Evolutionary conservation across 2,113 vertebrate species (phyloP).

Genomic region (Tachysurus fulvidraco): DNA sequence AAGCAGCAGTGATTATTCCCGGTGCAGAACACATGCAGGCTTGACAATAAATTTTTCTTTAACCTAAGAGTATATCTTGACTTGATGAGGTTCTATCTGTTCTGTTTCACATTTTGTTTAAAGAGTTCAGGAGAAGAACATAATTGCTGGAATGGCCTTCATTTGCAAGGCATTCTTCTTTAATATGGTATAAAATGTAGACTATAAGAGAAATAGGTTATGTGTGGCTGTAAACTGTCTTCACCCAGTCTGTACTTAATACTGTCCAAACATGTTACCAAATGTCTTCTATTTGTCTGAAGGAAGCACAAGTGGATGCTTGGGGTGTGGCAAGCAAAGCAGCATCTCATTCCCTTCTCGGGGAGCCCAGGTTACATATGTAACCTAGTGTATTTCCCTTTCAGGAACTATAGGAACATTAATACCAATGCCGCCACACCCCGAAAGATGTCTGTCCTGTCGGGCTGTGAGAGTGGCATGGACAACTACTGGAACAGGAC

Average conservation of each 20-base stretch:
- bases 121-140: background rate
- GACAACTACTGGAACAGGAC: no score
- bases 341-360: no score
- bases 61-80: background rate
- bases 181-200: background rate
- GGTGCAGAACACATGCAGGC: background rate
- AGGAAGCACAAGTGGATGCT: no score
- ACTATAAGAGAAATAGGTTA: background rate
- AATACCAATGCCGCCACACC: no score
- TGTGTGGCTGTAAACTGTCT: background rate
- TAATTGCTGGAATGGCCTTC: background rate
- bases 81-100: background rate
- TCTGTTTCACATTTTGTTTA: background rate
- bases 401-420: no score
- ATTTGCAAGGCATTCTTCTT: background rate
- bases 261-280: background rate
- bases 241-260: background rate
- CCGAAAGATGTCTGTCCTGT: no score
- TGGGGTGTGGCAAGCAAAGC: no score
- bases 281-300: background rate
- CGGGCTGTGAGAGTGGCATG: no score
- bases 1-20: slow-evolving; percentile 16
- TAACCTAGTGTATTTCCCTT: no score
- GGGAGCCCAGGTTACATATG: no score
- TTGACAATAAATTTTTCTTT: background rate